phyloP scores from a whole-genome alignment of 2,797 vertebrate genomes.

The Paguma larvata region DNA sequence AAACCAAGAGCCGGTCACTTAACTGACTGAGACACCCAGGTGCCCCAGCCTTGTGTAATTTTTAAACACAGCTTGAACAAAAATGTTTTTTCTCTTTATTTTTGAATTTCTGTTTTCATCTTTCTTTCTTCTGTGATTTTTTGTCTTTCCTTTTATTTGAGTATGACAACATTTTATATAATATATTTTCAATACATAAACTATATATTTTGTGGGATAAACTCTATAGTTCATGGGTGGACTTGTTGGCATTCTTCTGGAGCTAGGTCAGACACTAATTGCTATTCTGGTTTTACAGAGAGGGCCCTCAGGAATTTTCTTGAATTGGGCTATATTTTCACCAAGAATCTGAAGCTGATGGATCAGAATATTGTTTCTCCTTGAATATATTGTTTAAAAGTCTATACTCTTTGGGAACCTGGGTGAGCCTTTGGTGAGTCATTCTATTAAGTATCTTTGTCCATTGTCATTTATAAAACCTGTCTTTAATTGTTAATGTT shows the following conservation, averaged over 20 bases:
- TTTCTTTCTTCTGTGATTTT: not conserved
- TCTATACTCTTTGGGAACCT: accelerated
- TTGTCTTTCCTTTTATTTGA: not conserved
- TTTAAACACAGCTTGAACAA: not conserved
- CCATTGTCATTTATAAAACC: not conserved
- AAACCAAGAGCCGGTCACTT: too few relatives aligned
- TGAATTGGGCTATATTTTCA: not conserved
- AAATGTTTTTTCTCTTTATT: slow-evolving; percentile 32
- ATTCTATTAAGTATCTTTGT: not conserved
- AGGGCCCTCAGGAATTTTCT: slow-evolving; percentile 67
- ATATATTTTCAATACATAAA: not conserved
- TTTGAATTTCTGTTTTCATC: not conserved
- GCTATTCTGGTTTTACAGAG: slow-evolving; percentile 18
- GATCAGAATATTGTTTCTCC: not conserved
- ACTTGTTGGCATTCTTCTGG: not conserved
- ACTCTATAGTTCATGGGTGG: not conserved
- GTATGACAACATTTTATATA: not conserved
- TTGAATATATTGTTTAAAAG: not conserved
- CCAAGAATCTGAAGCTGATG: not conserved
- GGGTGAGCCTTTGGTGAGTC: not conserved
- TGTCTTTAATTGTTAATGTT: not conserved
- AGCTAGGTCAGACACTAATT: slow-evolving; percentile 23
- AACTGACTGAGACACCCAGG: too few relatives aligned
- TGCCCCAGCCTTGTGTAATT: too few relatives aligned
- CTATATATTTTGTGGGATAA: slow-evolving; percentile 42